A percentile compares a stretch with the other conserved stretches of the same genome.
phyloP scores from a whole-genome alignment of 2,113 vertebrate species.

The Bujurquina vittata region DNA sequence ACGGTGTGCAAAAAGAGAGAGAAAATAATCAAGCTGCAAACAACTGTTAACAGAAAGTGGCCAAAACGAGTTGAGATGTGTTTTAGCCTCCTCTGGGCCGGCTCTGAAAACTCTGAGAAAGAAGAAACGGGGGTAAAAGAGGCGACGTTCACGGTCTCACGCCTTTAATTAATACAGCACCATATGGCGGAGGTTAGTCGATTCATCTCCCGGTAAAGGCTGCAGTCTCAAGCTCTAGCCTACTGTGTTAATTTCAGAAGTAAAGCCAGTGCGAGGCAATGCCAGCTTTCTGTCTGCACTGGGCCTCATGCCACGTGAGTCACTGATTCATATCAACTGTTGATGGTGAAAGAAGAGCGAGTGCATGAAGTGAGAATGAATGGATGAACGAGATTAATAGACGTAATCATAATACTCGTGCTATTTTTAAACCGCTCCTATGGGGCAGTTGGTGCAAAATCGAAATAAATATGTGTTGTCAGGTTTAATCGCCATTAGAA shows the following conservation, averaged over 20 bases:
- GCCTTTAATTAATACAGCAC: conserved; percentile 54
- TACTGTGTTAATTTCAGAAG: conserved; percentile 57
- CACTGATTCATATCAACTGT: conserved; percentile 47
- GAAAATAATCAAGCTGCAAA: neutral
- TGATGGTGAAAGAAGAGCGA: conserved; percentile 25
- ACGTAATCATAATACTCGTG: neutral
- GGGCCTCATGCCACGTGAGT: conserved; percentile 66
- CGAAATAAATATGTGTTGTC: neutral
- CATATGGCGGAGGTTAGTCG: conserved; percentile 62
- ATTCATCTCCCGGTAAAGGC: conserved; percentile 62
- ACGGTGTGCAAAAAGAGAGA: neutral
- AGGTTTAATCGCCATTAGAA: neutral
- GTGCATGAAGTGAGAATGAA: conserved; percentile 36
- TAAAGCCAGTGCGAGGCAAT: conserved; percentile 47
- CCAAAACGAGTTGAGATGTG: neutral
- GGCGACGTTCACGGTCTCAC: conserved; percentile 52
- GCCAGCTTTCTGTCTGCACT: conserved; percentile 69
- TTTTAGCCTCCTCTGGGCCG: neutral
- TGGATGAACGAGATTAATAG: conserved; percentile 33
- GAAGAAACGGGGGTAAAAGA: neutral
- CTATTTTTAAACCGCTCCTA: neutral
- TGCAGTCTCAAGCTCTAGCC: conserved; percentile 52
- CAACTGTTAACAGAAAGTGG: neutral
- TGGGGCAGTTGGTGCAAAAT: rapidly evolving
- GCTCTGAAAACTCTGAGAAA: neutral